Conservation (phyloP, 1,140 invertebrate species). For the Diabrotica undecimpunctata region DNA sequence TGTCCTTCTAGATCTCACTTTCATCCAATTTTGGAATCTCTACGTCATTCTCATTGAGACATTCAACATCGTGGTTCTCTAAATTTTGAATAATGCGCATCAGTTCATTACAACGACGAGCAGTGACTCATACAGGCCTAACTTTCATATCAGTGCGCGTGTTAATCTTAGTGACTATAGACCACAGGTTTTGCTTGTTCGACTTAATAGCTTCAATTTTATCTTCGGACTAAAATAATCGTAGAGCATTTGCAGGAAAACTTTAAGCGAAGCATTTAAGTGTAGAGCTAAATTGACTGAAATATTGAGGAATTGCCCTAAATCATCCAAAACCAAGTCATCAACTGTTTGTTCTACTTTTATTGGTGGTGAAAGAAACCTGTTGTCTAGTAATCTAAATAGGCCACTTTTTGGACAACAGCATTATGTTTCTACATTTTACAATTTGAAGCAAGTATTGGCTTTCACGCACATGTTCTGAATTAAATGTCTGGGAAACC, state of each 20-base stretch:
- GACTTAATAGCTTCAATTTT: background rate
- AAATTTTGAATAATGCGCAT: background rate
- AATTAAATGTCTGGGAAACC: too few species aligned
- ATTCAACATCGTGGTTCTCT: background rate
- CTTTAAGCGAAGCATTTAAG: conserved; percentile 17
- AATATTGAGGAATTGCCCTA: conserved; percentile 13
- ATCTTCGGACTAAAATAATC: background rate
- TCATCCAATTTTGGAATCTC: background rate
- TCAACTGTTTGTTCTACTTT: too few species aligned
- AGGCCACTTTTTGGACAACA: too few species aligned
- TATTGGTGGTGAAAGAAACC: too few species aligned
- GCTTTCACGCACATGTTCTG: too few species aligned
- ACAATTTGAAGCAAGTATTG: too few species aligned
- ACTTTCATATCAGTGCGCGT: background rate
- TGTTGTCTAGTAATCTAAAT: too few species aligned
- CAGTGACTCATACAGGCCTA: background rate
- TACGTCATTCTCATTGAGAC: background rate
- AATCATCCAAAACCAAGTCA: background rate
- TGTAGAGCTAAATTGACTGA: conserved; percentile 18
- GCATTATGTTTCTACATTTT: too few species aligned
- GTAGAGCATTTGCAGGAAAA: conserved; percentile 21
- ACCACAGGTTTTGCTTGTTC: background rate
- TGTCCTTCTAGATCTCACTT: too few species aligned
- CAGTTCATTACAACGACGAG: background rate
- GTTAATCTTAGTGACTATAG: background rate